Conservation (phyloP, 2,797 vertebrate genomes). For the Pangasius macronema region DNA sequence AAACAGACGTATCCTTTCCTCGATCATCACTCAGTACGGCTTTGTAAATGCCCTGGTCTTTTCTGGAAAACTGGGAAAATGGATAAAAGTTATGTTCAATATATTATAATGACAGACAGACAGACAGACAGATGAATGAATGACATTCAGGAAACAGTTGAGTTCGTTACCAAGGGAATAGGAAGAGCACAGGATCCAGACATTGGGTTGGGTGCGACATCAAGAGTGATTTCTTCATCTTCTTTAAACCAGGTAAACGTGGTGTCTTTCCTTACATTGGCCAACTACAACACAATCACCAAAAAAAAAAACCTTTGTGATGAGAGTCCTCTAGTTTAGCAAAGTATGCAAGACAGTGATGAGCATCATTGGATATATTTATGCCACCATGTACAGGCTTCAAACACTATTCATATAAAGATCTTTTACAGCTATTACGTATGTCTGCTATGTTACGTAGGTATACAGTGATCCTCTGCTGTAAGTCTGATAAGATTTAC, state of each 20-base stretch:
- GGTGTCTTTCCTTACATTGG: constrained; percentile 92
- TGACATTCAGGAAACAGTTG: background rate
- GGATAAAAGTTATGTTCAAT: background rate
- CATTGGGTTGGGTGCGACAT: constrained; percentile 79
- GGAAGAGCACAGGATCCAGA: constrained; percentile 81
- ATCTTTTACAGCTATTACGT: background rate
- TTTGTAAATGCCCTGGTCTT: constrained; percentile 91
- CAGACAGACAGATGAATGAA: background rate
- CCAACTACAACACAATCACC: constrained; percentile 73
- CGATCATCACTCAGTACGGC: constrained; percentile 86
- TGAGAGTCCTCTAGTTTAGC: background rate
- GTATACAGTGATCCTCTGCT: background rate
- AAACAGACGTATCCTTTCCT: constrained; percentile 87
- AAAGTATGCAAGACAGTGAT: background rate
- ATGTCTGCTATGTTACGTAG: background rate
- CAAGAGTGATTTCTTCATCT: constrained; percentile 80
- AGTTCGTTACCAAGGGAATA: constrained; percentile 80
- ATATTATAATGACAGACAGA: background rate
- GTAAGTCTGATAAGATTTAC: constrained; percentile 64
- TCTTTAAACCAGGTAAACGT: constrained; percentile 92
- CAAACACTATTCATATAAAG: too few relatives aligned
- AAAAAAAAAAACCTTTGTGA: background rate
- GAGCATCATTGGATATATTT: background rate
- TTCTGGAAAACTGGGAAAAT: constrained; percentile 84
- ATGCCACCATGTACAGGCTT: background rate